These are phyloP conservation scores for Monarcha castaneiventris DNA, from an alignment of 2,113 vertebrate genomes.

Conservation along the genomic window DNA sequence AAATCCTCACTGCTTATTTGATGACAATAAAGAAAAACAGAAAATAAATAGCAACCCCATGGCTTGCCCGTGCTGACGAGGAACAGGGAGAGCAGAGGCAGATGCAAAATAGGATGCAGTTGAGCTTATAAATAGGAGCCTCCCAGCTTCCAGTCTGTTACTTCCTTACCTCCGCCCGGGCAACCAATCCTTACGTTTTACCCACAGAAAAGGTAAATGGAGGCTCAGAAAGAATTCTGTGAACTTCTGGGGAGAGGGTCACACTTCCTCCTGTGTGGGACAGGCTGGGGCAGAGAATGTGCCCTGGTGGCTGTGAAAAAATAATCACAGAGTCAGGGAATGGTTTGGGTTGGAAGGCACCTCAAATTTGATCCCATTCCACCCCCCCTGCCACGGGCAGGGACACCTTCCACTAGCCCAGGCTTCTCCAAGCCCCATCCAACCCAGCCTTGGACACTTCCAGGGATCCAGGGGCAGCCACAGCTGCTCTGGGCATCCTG, in stretches of 20 bases:
- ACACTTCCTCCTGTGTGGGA: background rate
- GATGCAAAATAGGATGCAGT: slow-evolving; percentile 39
- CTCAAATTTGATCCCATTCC: background rate
- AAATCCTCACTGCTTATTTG: slow-evolving; percentile 11
- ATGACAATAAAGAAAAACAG: background rate
- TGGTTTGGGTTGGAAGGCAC: background rate
- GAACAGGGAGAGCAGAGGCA: slow-evolving; percentile 42
- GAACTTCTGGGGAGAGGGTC: background rate
- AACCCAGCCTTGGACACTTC: rapidly evolving
- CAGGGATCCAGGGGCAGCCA: background rate
- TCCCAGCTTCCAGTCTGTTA: slow-evolving; percentile 23
- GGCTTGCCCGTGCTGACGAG: slow-evolving; percentile 1
- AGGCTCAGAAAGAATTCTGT: background rate
- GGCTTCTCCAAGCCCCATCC: rapidly evolving
- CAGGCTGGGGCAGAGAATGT: background rate
- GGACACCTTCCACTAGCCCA: rapidly evolving
- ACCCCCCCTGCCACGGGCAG: background rate
- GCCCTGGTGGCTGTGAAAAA: background rate
- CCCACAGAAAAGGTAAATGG: background rate
- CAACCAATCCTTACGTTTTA: rapidly evolving
- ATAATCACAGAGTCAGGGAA: background rate
- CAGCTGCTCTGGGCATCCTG: background rate
- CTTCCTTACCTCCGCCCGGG: background rate
- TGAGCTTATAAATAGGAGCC: slow-evolving; percentile 49
- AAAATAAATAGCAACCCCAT: background rate